Evolutionary conservation across 2,888 invertebrate species (phyloP).

Genomic region (Cataglyphis rosenhaueri): DNA sequence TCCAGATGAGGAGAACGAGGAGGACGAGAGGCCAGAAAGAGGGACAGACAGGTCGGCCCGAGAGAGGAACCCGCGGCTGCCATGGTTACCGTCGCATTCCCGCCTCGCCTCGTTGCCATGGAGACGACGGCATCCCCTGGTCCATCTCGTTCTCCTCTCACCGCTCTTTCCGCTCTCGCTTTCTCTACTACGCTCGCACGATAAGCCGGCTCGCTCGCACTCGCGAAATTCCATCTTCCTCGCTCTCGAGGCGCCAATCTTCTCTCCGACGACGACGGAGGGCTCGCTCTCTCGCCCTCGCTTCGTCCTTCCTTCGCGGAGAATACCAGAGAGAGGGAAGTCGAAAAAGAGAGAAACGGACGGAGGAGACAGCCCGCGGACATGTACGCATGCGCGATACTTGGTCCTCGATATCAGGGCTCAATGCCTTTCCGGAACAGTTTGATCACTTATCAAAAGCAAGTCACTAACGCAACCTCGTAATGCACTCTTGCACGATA

Average conservation of each 20-base stretch:
- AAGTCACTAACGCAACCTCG: conserved; percentile 66
- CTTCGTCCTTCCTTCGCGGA: conserved; percentile 73
- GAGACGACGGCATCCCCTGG: conserved; percentile 84
- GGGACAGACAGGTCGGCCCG: conserved; percentile 83
- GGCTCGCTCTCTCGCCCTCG: conserved; percentile 70
- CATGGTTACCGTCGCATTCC: conserved; percentile 85
- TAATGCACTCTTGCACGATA: conserved; percentile 34
- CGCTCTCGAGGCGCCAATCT: conserved; percentile 56
- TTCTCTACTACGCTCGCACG: conserved; percentile 50
- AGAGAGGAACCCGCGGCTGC: conserved; percentile 84
- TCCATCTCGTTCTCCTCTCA: conserved; percentile 68
- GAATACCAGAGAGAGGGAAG: conserved; percentile 54
- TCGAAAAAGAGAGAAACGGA: conserved; percentile 57
- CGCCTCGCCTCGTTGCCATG: conserved; percentile 87
- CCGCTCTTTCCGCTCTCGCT: conserved; percentile 61
- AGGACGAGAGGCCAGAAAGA: conserved; percentile 78
- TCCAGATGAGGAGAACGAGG: conserved; percentile 73
- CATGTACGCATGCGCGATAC: conserved; percentile 70
- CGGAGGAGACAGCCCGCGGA: conserved; percentile 66
- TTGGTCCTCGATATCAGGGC: conserved; percentile 61
- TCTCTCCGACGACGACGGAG: conserved; percentile 60
- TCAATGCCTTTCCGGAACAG: conserved; percentile 63
- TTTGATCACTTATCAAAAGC: conserved; percentile 73
- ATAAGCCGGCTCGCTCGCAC: conserved; percentile 37
- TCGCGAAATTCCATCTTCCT: conserved; percentile 49